Evolutionary conservation across 2,888 invertebrate genomes (phyloP).

Genomic region (Hydriomena furcata): DNA sequence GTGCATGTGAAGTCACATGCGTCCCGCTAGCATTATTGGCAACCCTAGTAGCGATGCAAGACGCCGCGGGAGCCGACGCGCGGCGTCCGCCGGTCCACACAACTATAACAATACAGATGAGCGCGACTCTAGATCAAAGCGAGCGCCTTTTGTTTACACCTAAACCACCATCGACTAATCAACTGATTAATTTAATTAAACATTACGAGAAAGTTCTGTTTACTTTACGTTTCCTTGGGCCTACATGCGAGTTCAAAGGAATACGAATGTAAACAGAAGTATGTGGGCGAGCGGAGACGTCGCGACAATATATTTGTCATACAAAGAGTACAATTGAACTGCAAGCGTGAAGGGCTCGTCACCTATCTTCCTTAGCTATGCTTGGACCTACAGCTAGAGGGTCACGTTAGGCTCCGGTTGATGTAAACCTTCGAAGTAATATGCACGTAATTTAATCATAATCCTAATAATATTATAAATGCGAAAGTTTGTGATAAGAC

Average conservation of each 20-base stretch:
- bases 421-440: too few relatives aligned
- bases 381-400: too few relatives aligned
- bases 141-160: slow-evolving; percentile 72
- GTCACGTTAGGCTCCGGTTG: too few relatives aligned
- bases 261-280: slow-evolving; percentile 74
- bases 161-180: slow-evolving; percentile 80
- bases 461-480: too few relatives aligned
- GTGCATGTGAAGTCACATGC: too few relatives aligned
- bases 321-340: too few relatives aligned
- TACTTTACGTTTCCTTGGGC: slow-evolving; percentile 81
- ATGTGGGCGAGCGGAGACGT: slow-evolving; percentile 58
- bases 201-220: slow-evolving; percentile 83
- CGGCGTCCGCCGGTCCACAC: slow-evolving; percentile 44
- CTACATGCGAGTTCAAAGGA: slow-evolving; percentile 83
- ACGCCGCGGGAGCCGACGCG: slow-evolving; percentile 42
- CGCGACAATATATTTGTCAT: slow-evolving; percentile 34
- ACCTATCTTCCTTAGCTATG: too few relatives aligned
- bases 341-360: too few relatives aligned
- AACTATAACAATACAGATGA: slow-evolving; percentile 56
- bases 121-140: slow-evolving; percentile 76
- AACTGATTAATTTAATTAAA: slow-evolving; percentile 84
- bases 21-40: slow-evolving; percentile 16
- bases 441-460: too few relatives aligned
- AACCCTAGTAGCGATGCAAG: slow-evolving; percentile 39
- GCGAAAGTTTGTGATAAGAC: too few relatives aligned